Evolutionary conservation across 2,797 vertebrate genomes (phyloP).

Genomic region (Orestias chungarensis): DNA sequence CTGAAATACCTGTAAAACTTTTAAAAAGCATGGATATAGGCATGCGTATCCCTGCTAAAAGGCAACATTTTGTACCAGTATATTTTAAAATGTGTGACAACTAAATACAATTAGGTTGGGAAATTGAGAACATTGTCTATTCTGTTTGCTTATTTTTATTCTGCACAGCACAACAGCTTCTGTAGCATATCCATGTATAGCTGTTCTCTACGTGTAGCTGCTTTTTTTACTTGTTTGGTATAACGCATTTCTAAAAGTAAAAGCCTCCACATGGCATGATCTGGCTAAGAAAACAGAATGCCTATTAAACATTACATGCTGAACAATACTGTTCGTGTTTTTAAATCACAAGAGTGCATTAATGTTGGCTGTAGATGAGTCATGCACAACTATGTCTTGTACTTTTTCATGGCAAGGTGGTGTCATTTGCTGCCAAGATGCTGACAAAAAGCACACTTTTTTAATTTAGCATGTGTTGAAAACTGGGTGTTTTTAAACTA

Average conservation of each 20-base stretch:
- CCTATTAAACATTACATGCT: not conserved
- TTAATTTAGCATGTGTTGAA: not conserved
- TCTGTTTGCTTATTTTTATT: not conserved
- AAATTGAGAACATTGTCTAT: not conserved
- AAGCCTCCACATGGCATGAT: not conserved
- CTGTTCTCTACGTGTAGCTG: not conserved
- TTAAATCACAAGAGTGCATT: not conserved
- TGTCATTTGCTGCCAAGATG: not conserved
- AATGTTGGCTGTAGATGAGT: not conserved
- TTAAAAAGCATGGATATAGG: not conserved
- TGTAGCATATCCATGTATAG: conserved; percentile 12
- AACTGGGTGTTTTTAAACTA: not conserved
- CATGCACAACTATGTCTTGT: not conserved
- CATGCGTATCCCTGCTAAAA: not conserved
- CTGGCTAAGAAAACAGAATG: too few relatives aligned
- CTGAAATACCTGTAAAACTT: not conserved
- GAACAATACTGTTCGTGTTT: not conserved
- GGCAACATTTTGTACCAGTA: not conserved
- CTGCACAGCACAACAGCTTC: not conserved
- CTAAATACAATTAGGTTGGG: not conserved
- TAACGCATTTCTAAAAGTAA: not conserved
- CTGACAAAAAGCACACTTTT: not conserved
- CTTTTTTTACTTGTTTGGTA: not conserved
- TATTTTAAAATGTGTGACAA: not conserved
- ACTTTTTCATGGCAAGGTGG: not conserved